Evolutionary conservation across 2,797 vertebrate species (phyloP), one percentile per base, ranked within the genome.

Genomic region (Setipinna tenuifilis): DNA sequence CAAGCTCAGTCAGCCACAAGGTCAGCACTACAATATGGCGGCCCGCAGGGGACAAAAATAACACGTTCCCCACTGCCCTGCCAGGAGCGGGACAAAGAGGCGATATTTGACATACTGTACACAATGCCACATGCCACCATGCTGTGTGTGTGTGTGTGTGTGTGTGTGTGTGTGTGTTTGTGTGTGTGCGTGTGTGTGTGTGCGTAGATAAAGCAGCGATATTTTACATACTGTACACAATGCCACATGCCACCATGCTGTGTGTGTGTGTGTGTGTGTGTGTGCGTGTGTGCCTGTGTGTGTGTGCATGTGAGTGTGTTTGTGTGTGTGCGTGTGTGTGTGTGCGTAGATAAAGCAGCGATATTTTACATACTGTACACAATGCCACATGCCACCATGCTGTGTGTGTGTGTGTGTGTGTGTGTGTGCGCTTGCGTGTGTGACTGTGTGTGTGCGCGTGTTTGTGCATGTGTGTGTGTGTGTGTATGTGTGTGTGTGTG

Each of bases 21-120:
- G 88, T 86, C 44, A 88, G 86, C 84, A 65, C 68, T 80, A 82
- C 82, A 83, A 41, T 59, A 85, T 68, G 50, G 17, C 31, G 81
- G 83, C 80, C 61, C 59, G 61, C 35, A 54, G 12, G 31, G 58
- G 61, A 57, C 84, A 88, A 86, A 85, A 86, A 88, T 86, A 89
- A 83, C 7, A 46, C 41, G 46, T 6, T 48, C 46, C 58, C 84
- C 82, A 85, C 85, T 44, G 16, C 16, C 85, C 82, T 83, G 80
- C 83, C 44, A 46, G 23, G 86, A 84, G 82, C 12, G 71, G 12
- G 9, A 65, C 84, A 61, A 78, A 44, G 71, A 31, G 6, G 75
- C 87, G 57, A 89, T 88, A 85, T 89, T 89, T 87, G 78, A 87
- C 84, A 89, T 89, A 58, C 28, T 89, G 89, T 87, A 89, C 16